A percentile compares a stretch with the other conserved stretches of the same genome.
These are phyloP conservation scores for Ellobius talpinus DNA, from an alignment of 2,113 vertebrate species.

Conservation along the genomic window DNA sequence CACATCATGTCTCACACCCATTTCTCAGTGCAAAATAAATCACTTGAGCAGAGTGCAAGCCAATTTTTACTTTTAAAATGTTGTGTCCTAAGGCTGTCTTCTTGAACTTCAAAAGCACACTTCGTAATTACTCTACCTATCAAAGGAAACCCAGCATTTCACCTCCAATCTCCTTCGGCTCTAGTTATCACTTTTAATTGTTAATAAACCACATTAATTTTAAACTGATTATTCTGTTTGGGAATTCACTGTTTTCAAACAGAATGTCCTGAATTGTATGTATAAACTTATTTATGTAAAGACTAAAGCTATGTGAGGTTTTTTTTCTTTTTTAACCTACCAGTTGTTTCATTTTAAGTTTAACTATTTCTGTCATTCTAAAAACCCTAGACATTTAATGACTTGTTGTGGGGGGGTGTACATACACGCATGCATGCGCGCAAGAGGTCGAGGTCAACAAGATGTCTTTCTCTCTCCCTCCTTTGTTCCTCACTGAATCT, in stretches of 20 bases:
- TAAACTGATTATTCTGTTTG: slow-evolving; percentile 85
- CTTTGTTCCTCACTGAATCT: background rate
- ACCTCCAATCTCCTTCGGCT: slow-evolving; percentile 91
- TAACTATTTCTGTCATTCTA: slow-evolving; percentile 62
- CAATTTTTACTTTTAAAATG: slow-evolving; percentile 92
- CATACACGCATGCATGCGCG: no score
- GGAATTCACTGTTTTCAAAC: slow-evolving; percentile 84
- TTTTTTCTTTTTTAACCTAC: slow-evolving; percentile 59
- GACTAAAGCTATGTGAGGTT: slow-evolving; percentile 76
- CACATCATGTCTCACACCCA: slow-evolving; percentile 95
- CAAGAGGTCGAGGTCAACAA: background rate
- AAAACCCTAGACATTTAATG: background rate
- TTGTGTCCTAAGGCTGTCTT: slow-evolving; percentile 95
- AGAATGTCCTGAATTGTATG: slow-evolving; percentile 76
- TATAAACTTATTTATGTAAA: slow-evolving; percentile 81
- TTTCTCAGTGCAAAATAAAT: slow-evolving; percentile 95
- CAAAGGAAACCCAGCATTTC: slow-evolving; percentile 93
- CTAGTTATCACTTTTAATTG: slow-evolving; percentile 93
- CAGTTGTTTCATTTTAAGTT: slow-evolving; percentile 64
- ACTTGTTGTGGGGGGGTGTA: background rate
- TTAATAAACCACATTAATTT: slow-evolving; percentile 90
- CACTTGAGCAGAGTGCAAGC: slow-evolving; percentile 94
- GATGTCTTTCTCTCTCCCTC: background rate
- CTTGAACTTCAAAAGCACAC: slow-evolving; percentile 94
- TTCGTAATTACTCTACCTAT: slow-evolving; percentile 95